Conservation (phyloP, 2,888 invertebrate species). For the Chironomus tentans region DNA sequence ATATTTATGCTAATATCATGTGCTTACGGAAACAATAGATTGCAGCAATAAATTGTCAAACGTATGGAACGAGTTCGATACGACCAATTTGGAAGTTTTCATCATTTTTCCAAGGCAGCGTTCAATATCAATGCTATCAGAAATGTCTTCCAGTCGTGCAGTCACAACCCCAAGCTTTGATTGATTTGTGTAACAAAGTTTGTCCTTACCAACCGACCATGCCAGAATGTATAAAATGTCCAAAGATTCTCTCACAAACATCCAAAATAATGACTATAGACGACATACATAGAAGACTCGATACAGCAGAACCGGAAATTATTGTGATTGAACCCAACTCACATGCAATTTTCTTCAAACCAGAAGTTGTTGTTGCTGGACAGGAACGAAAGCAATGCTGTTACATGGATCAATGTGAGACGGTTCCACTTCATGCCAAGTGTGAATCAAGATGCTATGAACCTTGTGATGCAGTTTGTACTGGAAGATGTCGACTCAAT, state of each 20-base stretch:
- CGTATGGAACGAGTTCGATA: neutral
- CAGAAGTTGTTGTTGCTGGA: neutral
- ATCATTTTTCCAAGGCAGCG: neutral
- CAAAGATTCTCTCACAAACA: neutral
- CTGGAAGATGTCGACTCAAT: conserved; percentile 9
- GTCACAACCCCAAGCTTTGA: neutral
- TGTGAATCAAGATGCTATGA: conserved; percentile 25
- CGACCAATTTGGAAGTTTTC: conserved; percentile 22
- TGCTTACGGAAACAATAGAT: neutral
- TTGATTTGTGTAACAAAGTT: conserved; percentile 18
- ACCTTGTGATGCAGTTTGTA: conserved; percentile 21
- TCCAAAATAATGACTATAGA: neutral
- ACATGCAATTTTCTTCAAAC: conserved; percentile 9
- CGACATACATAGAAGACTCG: neutral
- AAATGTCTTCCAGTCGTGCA: neutral
- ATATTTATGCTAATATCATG: too few species aligned
- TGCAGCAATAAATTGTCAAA: neutral
- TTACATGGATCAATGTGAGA: conserved; percentile 21
- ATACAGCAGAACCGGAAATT: neutral
- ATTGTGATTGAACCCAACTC: neutral
- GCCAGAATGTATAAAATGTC: conserved; percentile 14
- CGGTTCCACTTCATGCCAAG: neutral
- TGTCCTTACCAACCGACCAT: neutral
- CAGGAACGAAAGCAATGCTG: conserved; percentile 19
- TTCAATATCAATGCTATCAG: conserved; percentile 14